phyloP scores from a whole-genome alignment of 2,113 vertebrate species.

The Onychorhynchus coronatus region DNA sequence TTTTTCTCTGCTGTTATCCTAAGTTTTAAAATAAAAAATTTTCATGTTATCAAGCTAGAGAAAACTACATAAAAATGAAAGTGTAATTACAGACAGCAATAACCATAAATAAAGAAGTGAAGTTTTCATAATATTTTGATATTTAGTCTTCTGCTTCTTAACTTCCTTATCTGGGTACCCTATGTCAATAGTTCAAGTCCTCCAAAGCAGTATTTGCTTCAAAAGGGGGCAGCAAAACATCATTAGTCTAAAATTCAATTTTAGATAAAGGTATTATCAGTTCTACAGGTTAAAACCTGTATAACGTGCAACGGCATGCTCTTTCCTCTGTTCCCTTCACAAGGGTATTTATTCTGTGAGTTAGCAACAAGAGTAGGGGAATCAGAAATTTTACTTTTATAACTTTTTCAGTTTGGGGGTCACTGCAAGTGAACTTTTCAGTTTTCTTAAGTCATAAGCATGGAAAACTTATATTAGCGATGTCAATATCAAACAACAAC shows the following conservation, averaged over 20 bases:
- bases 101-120: not conserved
- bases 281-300: not conserved
- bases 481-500: not conserved
- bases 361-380: not conserved
- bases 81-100: not conserved
- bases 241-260: not conserved
- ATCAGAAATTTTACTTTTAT: not conserved
- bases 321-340: not conserved
- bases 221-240: not conserved
- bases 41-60: not conserved
- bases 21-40: not conserved
- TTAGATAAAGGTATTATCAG: not conserved
- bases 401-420: accelerated
- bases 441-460: not conserved
- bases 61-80: not conserved
- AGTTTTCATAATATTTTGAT: not conserved
- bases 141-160: not conserved
- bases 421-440: not conserved
- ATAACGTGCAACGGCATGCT: not conserved
- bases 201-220: not conserved
- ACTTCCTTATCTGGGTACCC: not conserved
- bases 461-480: not conserved
- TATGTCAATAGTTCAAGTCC: not conserved
- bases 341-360: not conserved
- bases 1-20: not conserved